Conservation (phyloP, 2,797 vertebrate genomes). For the Steatocranus sp. region DNA sequence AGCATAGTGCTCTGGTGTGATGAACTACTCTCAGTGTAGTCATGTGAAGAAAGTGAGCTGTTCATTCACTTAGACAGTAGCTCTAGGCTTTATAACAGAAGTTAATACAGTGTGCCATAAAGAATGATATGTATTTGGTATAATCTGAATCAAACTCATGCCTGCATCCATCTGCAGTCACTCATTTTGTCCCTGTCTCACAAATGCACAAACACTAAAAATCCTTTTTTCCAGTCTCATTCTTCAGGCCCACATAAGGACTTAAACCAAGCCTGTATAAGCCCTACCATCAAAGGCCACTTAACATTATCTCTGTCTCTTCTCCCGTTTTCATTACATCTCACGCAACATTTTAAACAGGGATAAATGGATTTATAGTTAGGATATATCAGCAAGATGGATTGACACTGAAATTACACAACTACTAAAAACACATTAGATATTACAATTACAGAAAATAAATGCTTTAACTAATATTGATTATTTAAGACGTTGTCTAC, state of each 20-base stretch:
- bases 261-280: constrained; percentile 54
- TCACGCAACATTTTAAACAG: constrained; percentile 28
- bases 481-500: background rate
- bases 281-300: constrained; percentile 55
- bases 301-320: constrained; percentile 36
- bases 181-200: background rate
- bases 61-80: background rate
- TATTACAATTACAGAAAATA: background rate
- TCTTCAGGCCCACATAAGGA: constrained; percentile 27
- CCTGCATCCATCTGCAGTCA: background rate
- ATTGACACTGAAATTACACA: constrained; percentile 5
- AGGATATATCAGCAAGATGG: background rate
- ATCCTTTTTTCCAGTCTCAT: background rate
- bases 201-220: background rate
- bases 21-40: background rate
- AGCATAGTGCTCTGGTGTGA: background rate
- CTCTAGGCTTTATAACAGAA: background rate
- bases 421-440: background rate
- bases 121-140: constrained; percentile 3
- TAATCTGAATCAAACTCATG: constrained; percentile 17
- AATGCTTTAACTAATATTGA: background rate
- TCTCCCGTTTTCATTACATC: constrained; percentile 34
- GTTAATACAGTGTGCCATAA: background rate
- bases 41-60: background rate
- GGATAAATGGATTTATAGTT: constrained; percentile 16